Conservation (phyloP, 2,888 invertebrate species). For the Plagodis dolabraria region DNA sequence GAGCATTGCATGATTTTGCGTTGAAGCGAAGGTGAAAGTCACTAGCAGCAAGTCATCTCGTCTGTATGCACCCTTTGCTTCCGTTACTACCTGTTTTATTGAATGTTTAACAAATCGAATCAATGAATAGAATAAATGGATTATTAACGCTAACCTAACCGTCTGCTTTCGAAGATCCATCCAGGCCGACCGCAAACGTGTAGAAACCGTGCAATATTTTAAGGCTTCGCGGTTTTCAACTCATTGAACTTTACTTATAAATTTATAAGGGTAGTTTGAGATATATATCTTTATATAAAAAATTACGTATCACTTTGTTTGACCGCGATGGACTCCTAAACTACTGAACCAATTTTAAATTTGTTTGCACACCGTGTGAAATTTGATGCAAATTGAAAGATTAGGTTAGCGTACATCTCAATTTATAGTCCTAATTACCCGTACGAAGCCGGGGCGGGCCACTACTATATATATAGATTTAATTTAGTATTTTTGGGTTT, state of each 20-base stretch:
- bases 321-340: too few relatives aligned
- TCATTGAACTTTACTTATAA: constrained; percentile 22
- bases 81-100: constrained; percentile 44
- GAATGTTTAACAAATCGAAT: constrained; percentile 50
- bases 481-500: too few relatives aligned
- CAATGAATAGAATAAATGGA: constrained; percentile 51
- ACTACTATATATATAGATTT: too few relatives aligned
- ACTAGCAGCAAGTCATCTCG: constrained; percentile 51
- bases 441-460: too few relatives aligned
- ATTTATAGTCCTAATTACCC: too few relatives aligned
- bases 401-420: too few relatives aligned
- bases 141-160: constrained; percentile 37
- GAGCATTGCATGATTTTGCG: constrained; percentile 51
- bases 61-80: constrained; percentile 53
- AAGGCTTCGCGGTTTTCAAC: constrained; percentile 56
- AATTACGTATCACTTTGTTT: too few relatives aligned
- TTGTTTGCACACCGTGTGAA: too few relatives aligned
- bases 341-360: too few relatives aligned
- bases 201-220: constrained; percentile 42
- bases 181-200: constrained; percentile 37
- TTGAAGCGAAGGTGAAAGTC: constrained; percentile 63
- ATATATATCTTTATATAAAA: background rate
- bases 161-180: constrained; percentile 35
- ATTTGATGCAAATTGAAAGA: too few relatives aligned
- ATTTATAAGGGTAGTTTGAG: constrained; percentile 7